Conservation (phyloP, 2,888 invertebrate species). For the Lottia scabra region DNA sequence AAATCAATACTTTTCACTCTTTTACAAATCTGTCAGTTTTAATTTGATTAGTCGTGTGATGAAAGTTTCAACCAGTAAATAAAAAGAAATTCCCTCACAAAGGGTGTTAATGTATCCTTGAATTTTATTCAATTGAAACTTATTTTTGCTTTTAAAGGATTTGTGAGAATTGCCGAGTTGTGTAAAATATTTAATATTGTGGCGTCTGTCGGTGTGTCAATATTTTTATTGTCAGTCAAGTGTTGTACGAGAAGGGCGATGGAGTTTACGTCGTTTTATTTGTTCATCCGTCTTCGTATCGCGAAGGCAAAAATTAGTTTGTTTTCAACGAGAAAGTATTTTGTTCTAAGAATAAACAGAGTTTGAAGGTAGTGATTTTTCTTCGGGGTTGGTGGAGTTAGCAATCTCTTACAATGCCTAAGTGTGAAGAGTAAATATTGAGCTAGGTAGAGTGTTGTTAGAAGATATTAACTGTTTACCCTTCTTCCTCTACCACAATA, state of each 20-base stretch:
- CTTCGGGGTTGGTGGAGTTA: conserved; percentile 6
- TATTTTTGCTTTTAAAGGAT: neutral
- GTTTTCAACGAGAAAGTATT: conserved; percentile 12
- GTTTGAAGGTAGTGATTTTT: conserved; percentile 1
- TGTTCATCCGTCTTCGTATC: conserved; percentile 12
- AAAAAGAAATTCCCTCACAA: too few relatives aligned
- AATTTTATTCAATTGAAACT: neutral
- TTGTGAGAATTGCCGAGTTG: neutral
- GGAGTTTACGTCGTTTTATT: neutral
- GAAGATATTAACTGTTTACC: conserved; percentile 44
- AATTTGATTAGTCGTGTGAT: neutral
- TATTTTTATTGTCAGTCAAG: neutral
- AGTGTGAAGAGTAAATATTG: conserved; percentile 32
- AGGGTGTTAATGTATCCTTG: too few relatives aligned
- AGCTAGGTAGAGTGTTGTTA: conserved; percentile 30
- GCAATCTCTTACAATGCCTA: conserved; percentile 9
- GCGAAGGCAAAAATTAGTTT: conserved; percentile 21
- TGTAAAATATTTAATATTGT: conserved; percentile 1
- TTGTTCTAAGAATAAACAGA: conserved; percentile 14
- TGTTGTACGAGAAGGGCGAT: neutral
- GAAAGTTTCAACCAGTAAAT: too few relatives aligned
- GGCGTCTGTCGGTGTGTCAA: neutral
- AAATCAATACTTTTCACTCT: neutral
- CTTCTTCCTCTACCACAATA: conserved; percentile 30
- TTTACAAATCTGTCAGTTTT: neutral